Evolutionary conservation across 2,113 vertebrate genomes (phyloP).

Genomic region (Labrus mixtus): DNA sequence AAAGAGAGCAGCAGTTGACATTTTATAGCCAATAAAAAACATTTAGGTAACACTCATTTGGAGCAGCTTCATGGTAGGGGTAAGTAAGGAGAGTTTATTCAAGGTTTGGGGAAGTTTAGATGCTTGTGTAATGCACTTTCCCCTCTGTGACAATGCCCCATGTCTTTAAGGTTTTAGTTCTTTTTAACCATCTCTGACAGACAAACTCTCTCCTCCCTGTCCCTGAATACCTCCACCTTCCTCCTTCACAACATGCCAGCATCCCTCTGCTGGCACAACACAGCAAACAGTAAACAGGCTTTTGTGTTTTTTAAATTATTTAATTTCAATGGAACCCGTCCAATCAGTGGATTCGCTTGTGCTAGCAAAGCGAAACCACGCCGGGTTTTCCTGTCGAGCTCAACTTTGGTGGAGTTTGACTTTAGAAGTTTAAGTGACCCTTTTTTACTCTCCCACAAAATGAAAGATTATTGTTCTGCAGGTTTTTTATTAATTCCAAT

Average conservation of each 20-base stretch:
- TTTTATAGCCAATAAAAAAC: not conserved
- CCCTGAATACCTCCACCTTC: constrained; percentile 13
- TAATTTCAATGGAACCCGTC: constrained; percentile 12
- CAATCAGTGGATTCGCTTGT: constrained; percentile 13
- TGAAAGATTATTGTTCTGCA: no score
- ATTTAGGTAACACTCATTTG: not conserved
- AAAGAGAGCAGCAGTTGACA: not conserved
- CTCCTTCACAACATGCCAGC: not conserved
- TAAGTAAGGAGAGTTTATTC: not conserved
- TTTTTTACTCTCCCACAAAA: not conserved
- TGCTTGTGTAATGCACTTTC: not conserved
- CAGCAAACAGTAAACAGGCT: constrained; percentile 11
- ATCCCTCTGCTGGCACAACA: constrained; percentile 13
- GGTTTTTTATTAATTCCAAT: no score
- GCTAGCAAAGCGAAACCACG: not conserved
- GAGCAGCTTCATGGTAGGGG: not conserved
- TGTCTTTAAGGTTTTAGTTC: constrained; percentile 4
- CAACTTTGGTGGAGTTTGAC: constrained; percentile 8
- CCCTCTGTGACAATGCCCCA: not conserved
- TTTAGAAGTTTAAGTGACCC: not conserved
- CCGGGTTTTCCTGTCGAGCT: not conserved
- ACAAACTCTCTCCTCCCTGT: not conserved
- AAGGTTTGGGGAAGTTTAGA: not conserved
- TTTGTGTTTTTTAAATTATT: constrained; percentile 3
- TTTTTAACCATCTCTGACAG: constrained; percentile 15